Evolutionary conservation across 2,113 vertebrate genomes (phyloP), one percentile per base, ranked within the genome.

Genomic region (Scortum barcoo): DNA sequence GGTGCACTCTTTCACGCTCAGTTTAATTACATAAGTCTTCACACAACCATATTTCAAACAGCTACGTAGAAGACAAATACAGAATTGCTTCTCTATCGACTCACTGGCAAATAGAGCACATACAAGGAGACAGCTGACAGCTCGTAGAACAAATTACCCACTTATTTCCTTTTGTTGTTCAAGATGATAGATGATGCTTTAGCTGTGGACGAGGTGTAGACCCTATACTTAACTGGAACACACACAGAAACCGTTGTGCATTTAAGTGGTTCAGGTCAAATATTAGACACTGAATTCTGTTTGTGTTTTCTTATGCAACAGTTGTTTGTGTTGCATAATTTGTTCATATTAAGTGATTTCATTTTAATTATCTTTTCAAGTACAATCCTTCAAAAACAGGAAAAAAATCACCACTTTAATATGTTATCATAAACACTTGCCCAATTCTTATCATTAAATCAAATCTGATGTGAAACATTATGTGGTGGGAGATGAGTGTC

Each of bases 41-140:
- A n/a, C 40, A 40, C 71, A 65, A 40, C 20, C 46, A n/a, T 62
- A 38, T 61, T 75, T 68, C 40, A 60, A 28, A 14, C n/a, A 72
- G 80, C 30, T 42, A 0, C 54, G 61, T 53, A 67, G 71, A n/a
- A 9, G 30, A 42, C 22, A 17, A 33, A 30, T 30, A 28, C 48
- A 12, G n/a, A 72, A 67, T 30, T 3, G 24, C 38, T 51, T 66
- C 51, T 44, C 6, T 73, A 24, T 53, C 40, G 17, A 30, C 16
- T 26, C 30, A 13, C 24, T 36, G 46, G 20, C 19, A 24, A 26
- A 54, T 46, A 2, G n/a, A 9, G 24, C n/a, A 40, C 16, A 17
- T 38, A 50, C 19, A 4, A 19, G 20, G 44, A 16, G 16, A 80
- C 20, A 30, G 16, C 26, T 61, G 17, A 50, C 36, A 28, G 51